Conservation (phyloP, 2,797 vertebrate genomes). For the Diplodus puntazzo region DNA sequence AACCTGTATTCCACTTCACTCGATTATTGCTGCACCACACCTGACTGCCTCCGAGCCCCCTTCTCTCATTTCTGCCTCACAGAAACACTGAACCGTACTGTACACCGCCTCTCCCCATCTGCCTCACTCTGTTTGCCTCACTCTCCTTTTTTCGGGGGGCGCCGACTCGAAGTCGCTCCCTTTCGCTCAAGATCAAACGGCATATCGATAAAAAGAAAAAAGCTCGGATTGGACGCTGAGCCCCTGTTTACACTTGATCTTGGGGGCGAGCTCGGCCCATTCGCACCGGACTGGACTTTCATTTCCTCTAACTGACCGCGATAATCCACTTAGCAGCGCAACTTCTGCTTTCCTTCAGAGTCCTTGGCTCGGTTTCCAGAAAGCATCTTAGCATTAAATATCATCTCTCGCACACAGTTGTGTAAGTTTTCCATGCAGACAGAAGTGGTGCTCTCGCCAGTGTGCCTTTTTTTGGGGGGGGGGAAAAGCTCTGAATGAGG, state of each 20-base stretch:
- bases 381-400: constrained; percentile 57
- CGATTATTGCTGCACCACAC: constrained; percentile 67
- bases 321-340: constrained; percentile 64
- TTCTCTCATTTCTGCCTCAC: constrained; percentile 51
- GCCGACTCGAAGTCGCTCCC: constrained; percentile 29
- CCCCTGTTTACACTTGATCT: constrained; percentile 63
- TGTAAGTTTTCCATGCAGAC: constrained; percentile 3
- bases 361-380: constrained; percentile 54
- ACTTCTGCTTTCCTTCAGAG: constrained; percentile 47
- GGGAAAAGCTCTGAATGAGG: not conserved
- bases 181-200: constrained; percentile 55
- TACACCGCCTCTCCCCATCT: constrained; percentile 25
- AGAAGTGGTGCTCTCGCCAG: constrained; percentile 14
- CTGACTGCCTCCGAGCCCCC: constrained; percentile 52
- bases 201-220: constrained; percentile 9
- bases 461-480: not conserved
- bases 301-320: constrained; percentile 57
- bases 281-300: constrained; percentile 46
- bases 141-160: constrained; percentile 2
- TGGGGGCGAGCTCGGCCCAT: constrained; percentile 21
- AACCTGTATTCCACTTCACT: constrained; percentile 39
- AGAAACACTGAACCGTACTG: constrained; percentile 47
- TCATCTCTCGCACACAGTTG: constrained; percentile 34
- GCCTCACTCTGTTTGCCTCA: constrained; percentile 45
- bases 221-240: constrained; percentile 41